A percentile compares a stretch with the other conserved stretches of the same genome.
phyloP scores from a whole-genome alignment of 2,113 vertebrate species.

The Aspiorhynchus laticeps region DNA sequence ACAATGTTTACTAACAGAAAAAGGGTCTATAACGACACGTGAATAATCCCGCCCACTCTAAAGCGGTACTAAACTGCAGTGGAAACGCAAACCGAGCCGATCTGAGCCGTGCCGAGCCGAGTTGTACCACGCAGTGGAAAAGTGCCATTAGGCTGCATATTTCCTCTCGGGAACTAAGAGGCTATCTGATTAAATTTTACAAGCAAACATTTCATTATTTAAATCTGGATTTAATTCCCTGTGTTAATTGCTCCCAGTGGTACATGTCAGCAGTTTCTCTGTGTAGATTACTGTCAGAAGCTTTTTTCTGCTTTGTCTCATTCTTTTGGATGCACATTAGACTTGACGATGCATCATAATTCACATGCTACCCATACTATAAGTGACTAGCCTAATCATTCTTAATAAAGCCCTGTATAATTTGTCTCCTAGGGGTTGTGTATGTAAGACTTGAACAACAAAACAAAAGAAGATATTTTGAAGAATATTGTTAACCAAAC shows the following conservation, averaged over 20 bases:
- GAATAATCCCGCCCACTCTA: too few species aligned
- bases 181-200: neutral
- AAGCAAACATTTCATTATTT: slow-evolving; percentile 20
- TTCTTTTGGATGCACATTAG: neutral
- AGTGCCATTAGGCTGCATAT: neutral
- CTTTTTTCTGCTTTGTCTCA: neutral
- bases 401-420: neutral
- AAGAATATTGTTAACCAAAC: too few species aligned
- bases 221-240: neutral
- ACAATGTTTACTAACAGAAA: too few species aligned
- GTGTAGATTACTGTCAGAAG: neutral
- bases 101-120: too few species aligned
- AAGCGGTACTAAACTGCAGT: too few species aligned
- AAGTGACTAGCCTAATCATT: neutral
- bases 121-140: too few species aligned
- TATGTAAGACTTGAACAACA: neutral
- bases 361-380: neutral
- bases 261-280: neutral
- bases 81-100: too few species aligned
- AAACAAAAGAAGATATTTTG: too few species aligned
- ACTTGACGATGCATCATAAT: neutral
- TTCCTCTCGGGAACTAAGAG: neutral
- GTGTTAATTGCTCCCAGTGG: neutral
- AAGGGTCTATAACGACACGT: too few species aligned
- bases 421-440: neutral